phyloP scores from a whole-genome alignment of 2,113 vertebrate species.

The Paratilapia polleni region DNA sequence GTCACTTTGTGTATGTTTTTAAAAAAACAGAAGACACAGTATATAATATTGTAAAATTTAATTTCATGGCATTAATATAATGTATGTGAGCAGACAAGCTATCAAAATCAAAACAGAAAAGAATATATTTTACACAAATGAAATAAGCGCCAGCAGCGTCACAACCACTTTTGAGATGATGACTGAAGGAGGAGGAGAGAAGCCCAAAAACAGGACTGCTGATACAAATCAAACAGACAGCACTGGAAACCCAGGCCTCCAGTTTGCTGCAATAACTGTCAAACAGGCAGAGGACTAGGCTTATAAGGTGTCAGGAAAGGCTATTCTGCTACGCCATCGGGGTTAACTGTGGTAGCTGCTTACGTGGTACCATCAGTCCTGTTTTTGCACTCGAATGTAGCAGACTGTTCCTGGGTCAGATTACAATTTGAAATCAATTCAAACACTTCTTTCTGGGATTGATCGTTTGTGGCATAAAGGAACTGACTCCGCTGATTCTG shows the following conservation, averaged over 20 bases:
- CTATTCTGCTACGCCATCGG: slow-evolving; percentile 32
- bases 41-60: slow-evolving; percentile 81
- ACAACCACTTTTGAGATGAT: slow-evolving; percentile 74
- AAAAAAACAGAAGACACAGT: not conserved
- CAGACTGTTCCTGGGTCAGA: slow-evolving; percentile 66
- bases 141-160: slow-evolving; percentile 69
- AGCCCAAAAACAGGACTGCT: slow-evolving; percentile 71
- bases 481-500: slow-evolving; percentile 47
- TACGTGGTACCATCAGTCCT: slow-evolving; percentile 63
- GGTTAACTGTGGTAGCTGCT: slow-evolving; percentile 38
- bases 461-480: slow-evolving; percentile 34
- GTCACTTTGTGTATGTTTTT: not conserved
- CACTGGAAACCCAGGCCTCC: slow-evolving; percentile 37
- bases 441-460: slow-evolving; percentile 47
- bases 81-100: slow-evolving; percentile 79
- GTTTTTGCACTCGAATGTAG: slow-evolving; percentile 63
- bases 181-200: slow-evolving; percentile 53
- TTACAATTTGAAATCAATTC: slow-evolving; percentile 76
- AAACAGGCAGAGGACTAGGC: slow-evolving; percentile 33
- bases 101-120: slow-evolving; percentile 79
- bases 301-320: slow-evolving; percentile 39
- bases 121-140: slow-evolving; percentile 80
- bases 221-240: slow-evolving; percentile 53
- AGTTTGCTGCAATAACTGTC: slow-evolving; percentile 21
- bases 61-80: slow-evolving; percentile 83